Evolutionary conservation across 1,140 invertebrate genomes (phyloP).

Genomic region (Zaprionus lachaisei): DNA sequence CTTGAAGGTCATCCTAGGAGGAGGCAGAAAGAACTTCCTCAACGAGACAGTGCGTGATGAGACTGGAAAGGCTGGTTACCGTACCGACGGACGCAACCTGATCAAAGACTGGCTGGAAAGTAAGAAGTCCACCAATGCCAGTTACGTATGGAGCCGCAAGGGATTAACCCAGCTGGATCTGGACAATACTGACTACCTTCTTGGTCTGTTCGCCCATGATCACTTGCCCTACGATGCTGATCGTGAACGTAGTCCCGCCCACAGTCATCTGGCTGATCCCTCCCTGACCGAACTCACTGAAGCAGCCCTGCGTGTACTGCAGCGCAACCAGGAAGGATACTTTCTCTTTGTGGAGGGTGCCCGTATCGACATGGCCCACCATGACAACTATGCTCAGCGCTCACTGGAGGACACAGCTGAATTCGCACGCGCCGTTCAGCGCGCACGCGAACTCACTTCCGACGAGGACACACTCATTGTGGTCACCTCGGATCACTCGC

Average conservation of each 20-base stretch:
- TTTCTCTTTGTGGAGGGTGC: constrained; percentile 96
- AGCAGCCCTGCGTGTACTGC: constrained; percentile 91
- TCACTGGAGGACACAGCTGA: constrained; percentile 92
- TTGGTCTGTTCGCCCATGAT: constrained; percentile 87
- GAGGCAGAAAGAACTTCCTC: constrained; percentile 89
- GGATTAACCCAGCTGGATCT: constrained; percentile 87
- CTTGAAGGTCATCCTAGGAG: constrained; percentile 89
- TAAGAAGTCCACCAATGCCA: constrained; percentile 85
- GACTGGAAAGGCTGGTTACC: constrained; percentile 87
- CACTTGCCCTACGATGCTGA: constrained; percentile 86
- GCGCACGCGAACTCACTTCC: constrained; percentile 88
- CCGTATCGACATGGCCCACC: constrained; percentile 93
- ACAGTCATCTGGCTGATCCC: constrained; percentile 85
- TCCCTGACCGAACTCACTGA: constrained; percentile 93
- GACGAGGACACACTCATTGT: constrained; percentile 91
- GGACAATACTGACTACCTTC: constrained; percentile 88
- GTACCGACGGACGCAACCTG: constrained; percentile 86
- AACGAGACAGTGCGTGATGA: constrained; percentile 87
- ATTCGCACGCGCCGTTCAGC: constrained; percentile 89
- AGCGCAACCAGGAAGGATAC: constrained; percentile 92
- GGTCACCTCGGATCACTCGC: constrained; percentile 93
- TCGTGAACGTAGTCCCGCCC: constrained; percentile 84
- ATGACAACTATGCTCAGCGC: constrained; percentile 90
- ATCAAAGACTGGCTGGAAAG: constrained; percentile 89
- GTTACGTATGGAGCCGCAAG: constrained; percentile 87